These are phyloP conservation scores for Hylaeus anthracinus DNA, from an alignment of 1,140 invertebrate genomes.

Conservation along the genomic window DNA sequence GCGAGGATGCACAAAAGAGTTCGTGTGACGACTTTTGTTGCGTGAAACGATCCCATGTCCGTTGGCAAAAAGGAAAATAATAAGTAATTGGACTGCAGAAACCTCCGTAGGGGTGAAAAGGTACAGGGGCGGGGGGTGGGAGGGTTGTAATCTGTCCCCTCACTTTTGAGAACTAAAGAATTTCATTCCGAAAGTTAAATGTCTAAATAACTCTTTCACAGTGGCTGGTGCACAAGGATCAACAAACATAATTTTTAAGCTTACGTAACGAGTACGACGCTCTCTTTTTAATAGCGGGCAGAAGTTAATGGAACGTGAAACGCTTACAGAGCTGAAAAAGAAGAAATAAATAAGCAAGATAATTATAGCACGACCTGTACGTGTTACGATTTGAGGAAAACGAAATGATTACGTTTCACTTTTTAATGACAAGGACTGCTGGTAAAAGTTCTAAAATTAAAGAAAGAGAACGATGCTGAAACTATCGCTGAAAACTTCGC, in stretches of 20 bases:
- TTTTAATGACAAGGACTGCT: not conserved
- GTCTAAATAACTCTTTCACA: not conserved
- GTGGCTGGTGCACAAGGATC: not conserved
- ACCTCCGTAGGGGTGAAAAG: no score
- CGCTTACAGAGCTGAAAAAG: not conserved
- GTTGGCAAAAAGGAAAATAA: no score
- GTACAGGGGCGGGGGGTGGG: no score
- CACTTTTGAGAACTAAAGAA: no score
- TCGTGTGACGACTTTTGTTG: not conserved
- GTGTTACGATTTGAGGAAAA: not conserved
- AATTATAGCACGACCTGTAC: not conserved
- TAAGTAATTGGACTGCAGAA: no score
- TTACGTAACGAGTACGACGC: not conserved
- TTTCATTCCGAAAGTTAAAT: no score
- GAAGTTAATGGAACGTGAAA: conserved; percentile 7
- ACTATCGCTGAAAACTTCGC: no score
- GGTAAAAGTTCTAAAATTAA: no score
- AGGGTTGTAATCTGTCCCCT: no score
- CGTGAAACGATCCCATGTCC: not conserved
- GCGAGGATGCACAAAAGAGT: not conserved
- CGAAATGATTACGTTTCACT: not conserved
- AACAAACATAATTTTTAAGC: conserved; percentile 2
- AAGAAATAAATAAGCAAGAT: conserved; percentile 14
- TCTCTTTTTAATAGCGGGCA: not conserved
- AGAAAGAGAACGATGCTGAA: no score